Evolutionary conservation across 2,113 vertebrate genomes (phyloP).

Genomic region (Macaca fascicularis): DNA sequence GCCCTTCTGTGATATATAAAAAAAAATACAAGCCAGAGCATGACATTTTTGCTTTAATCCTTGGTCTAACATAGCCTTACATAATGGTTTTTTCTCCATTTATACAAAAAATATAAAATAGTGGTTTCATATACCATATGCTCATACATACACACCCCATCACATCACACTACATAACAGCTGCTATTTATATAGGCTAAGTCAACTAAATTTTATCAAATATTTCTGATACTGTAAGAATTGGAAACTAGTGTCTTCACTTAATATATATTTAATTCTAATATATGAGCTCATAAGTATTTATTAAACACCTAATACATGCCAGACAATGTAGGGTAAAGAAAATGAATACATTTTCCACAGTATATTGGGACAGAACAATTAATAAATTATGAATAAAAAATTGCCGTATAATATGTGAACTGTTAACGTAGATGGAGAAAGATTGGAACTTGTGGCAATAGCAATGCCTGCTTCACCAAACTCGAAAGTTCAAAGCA

Average conservation of each 20-base stretch:
- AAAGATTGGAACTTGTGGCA: neutral
- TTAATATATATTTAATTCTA: neutral
- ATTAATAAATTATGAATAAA: neutral
- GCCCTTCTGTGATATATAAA: conserved; percentile 58
- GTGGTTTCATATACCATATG: neutral
- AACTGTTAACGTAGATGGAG: neutral
- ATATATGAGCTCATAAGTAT: neutral
- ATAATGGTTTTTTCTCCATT: neutral
- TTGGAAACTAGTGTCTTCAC: neutral
- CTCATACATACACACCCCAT: neutral
- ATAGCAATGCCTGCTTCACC: neutral
- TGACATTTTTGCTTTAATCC: conserved; percentile 61
- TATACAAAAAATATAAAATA: conserved; percentile 27
- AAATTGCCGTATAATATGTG: neutral
- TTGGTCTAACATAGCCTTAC: neutral
- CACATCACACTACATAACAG: neutral
- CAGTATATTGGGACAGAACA: neutral
- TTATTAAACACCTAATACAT: neutral
- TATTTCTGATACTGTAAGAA: conserved; percentile 11
- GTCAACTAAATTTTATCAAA: neutral
- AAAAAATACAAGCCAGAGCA: conserved; percentile 46
- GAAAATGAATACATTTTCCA: neutral
- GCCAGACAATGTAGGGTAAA: neutral
- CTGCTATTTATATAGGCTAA: neutral
- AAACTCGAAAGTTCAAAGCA: neutral